Percentiles rank a stretch among this genome's conserved stretches.
Evolutionary conservation across 2,888 invertebrate genomes (phyloP).

Genomic region (Trissolcus japonicus): DNA sequence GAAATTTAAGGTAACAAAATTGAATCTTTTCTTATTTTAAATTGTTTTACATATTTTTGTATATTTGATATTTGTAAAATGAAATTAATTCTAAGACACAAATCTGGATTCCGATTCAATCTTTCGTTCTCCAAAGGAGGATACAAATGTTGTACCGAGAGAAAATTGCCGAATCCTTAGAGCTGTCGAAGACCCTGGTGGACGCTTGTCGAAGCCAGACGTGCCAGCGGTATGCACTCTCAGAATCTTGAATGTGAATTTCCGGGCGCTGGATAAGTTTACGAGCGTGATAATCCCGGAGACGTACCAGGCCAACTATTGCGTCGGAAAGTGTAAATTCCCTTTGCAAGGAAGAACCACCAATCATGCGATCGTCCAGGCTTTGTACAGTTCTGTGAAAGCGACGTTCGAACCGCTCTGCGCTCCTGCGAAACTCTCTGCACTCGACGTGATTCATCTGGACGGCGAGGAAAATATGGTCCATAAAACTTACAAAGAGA

Average conservation of each 20-base stretch:
- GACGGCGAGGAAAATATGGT: background rate
- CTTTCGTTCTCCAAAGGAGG: too few relatives aligned
- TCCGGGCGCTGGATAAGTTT: constrained; percentile 10
- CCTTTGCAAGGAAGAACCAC: constrained; percentile 19
- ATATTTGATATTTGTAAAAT: background rate
- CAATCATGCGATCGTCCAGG: constrained; percentile 40
- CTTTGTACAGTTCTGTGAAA: constrained; percentile 13
- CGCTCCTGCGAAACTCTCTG: constrained; percentile 11
- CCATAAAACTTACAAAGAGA: constrained; percentile 28
- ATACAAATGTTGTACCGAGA: background rate
- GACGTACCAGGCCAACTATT: constrained; percentile 16
- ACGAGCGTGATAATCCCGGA: constrained; percentile 20
- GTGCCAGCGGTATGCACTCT: background rate
- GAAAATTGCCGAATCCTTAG: background rate
- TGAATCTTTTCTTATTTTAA: background rate
- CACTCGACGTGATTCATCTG: constrained; percentile 25
- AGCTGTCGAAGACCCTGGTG: background rate
- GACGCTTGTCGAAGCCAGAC: background rate
- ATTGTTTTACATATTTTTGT: background rate
- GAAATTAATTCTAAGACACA: too few relatives aligned
- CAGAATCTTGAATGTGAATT: constrained; percentile 14
- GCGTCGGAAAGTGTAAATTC: constrained; percentile 31
- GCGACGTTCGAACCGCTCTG: constrained; percentile 11
- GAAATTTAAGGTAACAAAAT: constrained; percentile 14
- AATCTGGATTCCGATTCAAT: too few relatives aligned